phyloP scores from a whole-genome alignment of 2,113 vertebrate genomes.

The Poecilia latipinna region DNA sequence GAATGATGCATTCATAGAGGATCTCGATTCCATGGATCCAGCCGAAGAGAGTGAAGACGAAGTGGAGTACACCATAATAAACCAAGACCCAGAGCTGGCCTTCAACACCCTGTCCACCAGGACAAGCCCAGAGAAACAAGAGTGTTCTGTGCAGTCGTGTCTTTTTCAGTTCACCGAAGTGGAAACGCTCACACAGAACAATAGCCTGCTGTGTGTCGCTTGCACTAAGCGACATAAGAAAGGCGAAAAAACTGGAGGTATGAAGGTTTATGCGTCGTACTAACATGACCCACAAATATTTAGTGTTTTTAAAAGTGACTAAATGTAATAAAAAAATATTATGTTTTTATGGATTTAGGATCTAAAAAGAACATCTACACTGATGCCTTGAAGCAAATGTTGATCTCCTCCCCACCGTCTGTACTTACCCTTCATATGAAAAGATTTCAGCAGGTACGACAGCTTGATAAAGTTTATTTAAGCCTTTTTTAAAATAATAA shows the following conservation, averaged over 20 bases:
- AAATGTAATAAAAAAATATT: too few relatives aligned
- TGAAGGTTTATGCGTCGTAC: neutral
- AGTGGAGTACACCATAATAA: slow-evolving; percentile 78
- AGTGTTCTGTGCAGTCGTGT: slow-evolving; percentile 88
- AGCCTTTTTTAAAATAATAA: neutral
- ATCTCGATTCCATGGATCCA: slow-evolving; percentile 63
- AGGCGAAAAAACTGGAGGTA: slow-evolving; percentile 57
- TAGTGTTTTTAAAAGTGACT: neutral
- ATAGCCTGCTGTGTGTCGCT: slow-evolving; percentile 91
- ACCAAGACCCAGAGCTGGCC: slow-evolving; percentile 86
- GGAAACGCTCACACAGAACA: slow-evolving; percentile 88
- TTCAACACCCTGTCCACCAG: slow-evolving; percentile 87
- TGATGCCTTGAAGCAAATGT: slow-evolving; percentile 95
- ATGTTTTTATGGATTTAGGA: slow-evolving; percentile 67
- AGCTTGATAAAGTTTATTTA: neutral
- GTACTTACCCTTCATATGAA: slow-evolving; percentile 96
- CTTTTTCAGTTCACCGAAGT: slow-evolving; percentile 93
- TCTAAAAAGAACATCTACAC: slow-evolving; percentile 89
- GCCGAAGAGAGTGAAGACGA: slow-evolving; percentile 60
- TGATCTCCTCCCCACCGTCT: slow-evolving; percentile 90
- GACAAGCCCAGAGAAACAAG: slow-evolving; percentile 77
- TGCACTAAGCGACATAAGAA: slow-evolving; percentile 81
- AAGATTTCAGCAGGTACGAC: slow-evolving; percentile 92
- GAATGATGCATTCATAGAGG: slow-evolving; percentile 64
- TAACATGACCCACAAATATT: neutral